Conservation (phyloP, 2,113 vertebrate genomes). For the Channa argus region DNA sequence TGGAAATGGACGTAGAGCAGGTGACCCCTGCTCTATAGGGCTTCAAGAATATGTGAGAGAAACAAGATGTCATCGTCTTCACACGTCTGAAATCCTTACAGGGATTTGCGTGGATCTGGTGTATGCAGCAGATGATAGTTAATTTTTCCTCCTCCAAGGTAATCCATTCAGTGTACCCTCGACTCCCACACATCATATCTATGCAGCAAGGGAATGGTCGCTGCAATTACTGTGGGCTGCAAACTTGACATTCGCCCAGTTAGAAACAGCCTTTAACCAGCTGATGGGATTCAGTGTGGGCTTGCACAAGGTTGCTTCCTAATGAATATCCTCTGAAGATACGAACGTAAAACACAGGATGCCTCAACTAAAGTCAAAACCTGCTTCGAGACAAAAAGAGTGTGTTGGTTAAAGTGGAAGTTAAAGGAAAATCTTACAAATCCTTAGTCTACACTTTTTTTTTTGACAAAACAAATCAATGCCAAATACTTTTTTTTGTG, state of each 20-base stretch:
- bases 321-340: conserved; percentile 68
- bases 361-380: conserved; percentile 44
- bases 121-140: conserved; percentile 49
- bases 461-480: conserved; percentile 66
- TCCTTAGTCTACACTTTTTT: conserved; percentile 50
- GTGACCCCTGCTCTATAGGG: conserved; percentile 34
- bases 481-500: conserved; percentile 48
- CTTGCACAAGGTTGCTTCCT: conserved; percentile 46
- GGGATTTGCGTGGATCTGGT: conserved; percentile 62
- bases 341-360: conserved; percentile 36
- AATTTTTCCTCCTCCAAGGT: conserved; percentile 55
- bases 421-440: conserved; percentile 55
- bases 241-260: conserved; percentile 70
- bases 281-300: conserved; percentile 63
- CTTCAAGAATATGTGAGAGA: conserved; percentile 19
- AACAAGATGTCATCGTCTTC: conserved; percentile 30
- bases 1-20: neutral
- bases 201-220: conserved; percentile 59
- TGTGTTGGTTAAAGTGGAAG: conserved; percentile 33
- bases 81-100: conserved; percentile 55
- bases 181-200: conserved; percentile 65
- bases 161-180: conserved; percentile 61
- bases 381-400: conserved; percentile 15
- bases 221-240: conserved; percentile 70
- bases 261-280: conserved; percentile 52